These are phyloP conservation scores for Todus mexicanus DNA, from an alignment of 2,797 vertebrate species.

Conservation along the genomic window DNA sequence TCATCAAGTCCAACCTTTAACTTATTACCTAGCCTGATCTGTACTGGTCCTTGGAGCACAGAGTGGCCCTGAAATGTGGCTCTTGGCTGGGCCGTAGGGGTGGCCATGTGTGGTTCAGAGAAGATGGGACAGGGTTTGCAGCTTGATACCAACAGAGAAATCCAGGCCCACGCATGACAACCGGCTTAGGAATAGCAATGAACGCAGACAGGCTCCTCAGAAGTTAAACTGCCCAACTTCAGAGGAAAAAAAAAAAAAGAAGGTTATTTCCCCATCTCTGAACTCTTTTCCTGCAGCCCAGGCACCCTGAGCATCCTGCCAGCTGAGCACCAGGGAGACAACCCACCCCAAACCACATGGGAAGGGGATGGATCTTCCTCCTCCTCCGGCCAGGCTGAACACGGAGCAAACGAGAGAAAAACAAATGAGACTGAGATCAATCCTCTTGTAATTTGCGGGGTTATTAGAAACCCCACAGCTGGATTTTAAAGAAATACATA, in stretches of 20 bases:
- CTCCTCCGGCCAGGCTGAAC: no score
- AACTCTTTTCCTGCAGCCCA: no score
- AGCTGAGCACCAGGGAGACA: no score
- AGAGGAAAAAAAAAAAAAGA: fast-evolving
- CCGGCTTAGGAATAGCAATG: fast-evolving
- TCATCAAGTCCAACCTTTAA: no score
- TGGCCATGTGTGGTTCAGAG: fast-evolving
- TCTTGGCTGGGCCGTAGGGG: not conserved
- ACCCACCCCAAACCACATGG: no score
- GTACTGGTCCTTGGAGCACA: not conserved
- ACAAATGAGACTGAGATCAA: no score
- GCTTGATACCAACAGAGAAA: fast-evolving
- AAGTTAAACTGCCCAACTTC: not conserved
- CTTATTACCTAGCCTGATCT: no score
- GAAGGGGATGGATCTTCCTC: no score
- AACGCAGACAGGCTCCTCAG: not conserved
- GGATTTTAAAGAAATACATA: not conserved
- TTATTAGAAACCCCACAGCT: not conserved
- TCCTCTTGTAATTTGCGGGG: not conserved
- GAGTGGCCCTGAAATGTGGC: no score
- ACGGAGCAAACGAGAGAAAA: no score
- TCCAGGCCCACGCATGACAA: fast-evolving
- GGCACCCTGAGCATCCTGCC: no score
- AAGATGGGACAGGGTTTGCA: not conserved
- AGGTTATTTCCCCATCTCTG: not conserved